phyloP scores from a whole-genome alignment of 2,888 invertebrate species.

The Catocala fraxini region DNA sequence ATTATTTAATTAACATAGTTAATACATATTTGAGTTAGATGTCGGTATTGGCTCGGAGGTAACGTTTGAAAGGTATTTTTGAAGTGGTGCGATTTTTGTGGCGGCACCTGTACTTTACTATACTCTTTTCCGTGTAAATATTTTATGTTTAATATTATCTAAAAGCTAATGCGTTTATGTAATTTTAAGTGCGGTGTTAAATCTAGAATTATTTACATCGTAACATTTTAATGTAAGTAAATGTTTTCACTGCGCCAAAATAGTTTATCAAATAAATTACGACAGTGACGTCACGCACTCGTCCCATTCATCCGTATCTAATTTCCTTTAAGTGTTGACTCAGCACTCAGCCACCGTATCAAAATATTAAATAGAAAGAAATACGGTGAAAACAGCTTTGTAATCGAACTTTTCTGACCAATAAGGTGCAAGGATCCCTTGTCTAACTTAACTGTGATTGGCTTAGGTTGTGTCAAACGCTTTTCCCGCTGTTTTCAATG shows the following conservation, averaged over 20 bases:
- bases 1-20: too few relatives aligned
- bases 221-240: not conserved
- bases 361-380: conserved; percentile 33
- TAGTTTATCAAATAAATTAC: conserved; percentile 14
- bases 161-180: not conserved
- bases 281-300: conserved; percentile 5
- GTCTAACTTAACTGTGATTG: conserved; percentile 30
- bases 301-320: conserved; percentile 26
- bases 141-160: too few relatives aligned
- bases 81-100: too few relatives aligned
- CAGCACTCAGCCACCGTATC: conserved; percentile 34
- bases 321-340: conserved; percentile 41
- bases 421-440: conserved; percentile 17
- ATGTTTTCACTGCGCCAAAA: conserved; percentile 6
- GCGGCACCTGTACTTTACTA: too few relatives aligned
- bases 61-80: too few relatives aligned
- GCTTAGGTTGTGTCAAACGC: conserved; percentile 45
- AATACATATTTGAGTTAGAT: too few relatives aligned
- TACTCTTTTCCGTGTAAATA: too few relatives aligned
- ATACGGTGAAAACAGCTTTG: conserved; percentile 34
- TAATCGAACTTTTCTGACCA: conserved; percentile 15
- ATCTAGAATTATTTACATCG: not conserved
- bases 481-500: conserved; percentile 46
- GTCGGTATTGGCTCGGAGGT: too few relatives aligned
- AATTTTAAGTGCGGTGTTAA: not conserved